phyloP scores from a whole-genome alignment of 2,888 invertebrate genomes.

The Himalopsyche anomala region DNA sequence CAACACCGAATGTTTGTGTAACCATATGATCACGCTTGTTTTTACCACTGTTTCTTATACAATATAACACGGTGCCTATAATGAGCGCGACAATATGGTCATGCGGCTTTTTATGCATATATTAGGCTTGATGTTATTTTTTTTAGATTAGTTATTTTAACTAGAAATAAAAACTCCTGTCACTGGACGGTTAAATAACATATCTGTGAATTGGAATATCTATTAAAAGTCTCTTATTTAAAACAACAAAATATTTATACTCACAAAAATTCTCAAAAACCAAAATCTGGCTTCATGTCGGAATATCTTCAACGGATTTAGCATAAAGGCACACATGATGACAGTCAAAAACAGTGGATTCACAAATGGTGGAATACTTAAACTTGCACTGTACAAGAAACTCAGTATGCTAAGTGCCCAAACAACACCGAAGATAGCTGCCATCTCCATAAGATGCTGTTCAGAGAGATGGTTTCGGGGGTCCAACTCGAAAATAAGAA shows the following conservation, averaged over 20 bases:
- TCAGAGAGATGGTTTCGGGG: slow-evolving; percentile 95
- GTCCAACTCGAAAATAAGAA: slow-evolving; percentile 97
- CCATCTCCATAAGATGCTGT: slow-evolving; percentile 95
- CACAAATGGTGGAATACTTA: slow-evolving; percentile 94
- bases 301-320: slow-evolving; percentile 95
- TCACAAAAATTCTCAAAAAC: slow-evolving; percentile 92
- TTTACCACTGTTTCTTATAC: too few relatives aligned
- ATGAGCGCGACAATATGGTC: too few relatives aligned
- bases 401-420: slow-evolving; percentile 95
- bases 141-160: too few relatives aligned
- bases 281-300: slow-evolving; percentile 96
- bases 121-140: too few relatives aligned
- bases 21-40: too few relatives aligned
- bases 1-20: too few relatives aligned
- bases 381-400: slow-evolving; percentile 85
- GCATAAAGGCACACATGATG: slow-evolving; percentile 88
- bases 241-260: slow-evolving; percentile 68
- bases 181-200: too few relatives aligned
- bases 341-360: slow-evolving; percentile 91
- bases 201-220: too few relatives aligned
- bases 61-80: too few relatives aligned
- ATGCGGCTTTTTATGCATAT: too few relatives aligned
- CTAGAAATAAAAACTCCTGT: too few relatives aligned
- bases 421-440: slow-evolving; percentile 94
- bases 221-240: too few relatives aligned